These are phyloP conservation scores for Triops cancriformis DNA, from an alignment of 1,140 invertebrate genomes.

Conservation along the genomic window DNA sequence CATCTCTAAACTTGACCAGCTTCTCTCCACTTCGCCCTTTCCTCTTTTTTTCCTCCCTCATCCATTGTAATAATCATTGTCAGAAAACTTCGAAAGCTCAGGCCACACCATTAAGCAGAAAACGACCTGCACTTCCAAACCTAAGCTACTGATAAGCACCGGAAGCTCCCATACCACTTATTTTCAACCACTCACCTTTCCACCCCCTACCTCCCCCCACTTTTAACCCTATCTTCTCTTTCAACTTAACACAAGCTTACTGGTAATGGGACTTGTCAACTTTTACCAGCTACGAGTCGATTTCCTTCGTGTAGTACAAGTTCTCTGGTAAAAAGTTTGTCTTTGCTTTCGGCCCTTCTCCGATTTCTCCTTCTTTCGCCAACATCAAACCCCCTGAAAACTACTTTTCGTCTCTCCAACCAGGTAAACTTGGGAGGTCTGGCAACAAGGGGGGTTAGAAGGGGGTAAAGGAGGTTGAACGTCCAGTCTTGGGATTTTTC, in stretches of 20 bases:
- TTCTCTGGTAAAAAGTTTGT: not conserved
- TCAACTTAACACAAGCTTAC: not conserved
- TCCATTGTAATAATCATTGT: too few species aligned
- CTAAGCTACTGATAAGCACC: too few species aligned
- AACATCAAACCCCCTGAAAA: not conserved
- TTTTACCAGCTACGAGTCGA: not conserved
- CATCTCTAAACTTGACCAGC: too few species aligned
- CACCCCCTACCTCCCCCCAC: not conserved
- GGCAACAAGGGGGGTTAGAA: not conserved
- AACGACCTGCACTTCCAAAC: too few species aligned
- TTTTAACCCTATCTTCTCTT: not conserved
- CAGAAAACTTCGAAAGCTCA: too few species aligned
- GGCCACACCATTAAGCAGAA: too few species aligned
- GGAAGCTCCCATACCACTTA: not conserved
- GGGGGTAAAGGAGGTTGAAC: too few species aligned
- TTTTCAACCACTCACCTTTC: not conserved
- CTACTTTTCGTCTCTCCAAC: not conserved
- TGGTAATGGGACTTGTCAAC: slow-evolving; percentile 9
- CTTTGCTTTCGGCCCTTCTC: too few species aligned
- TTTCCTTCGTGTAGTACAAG: not conserved
- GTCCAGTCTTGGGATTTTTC: too few species aligned
- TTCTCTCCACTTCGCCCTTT: too few species aligned
- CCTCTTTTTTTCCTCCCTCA: too few species aligned
- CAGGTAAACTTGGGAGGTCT: not conserved
- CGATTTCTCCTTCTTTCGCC: not conserved